A percentile compares a stretch with the other conserved stretches of the same genome.
Conservation (phyloP, 2,797 vertebrate species). For the Linurgus olivaceus region DNA sequence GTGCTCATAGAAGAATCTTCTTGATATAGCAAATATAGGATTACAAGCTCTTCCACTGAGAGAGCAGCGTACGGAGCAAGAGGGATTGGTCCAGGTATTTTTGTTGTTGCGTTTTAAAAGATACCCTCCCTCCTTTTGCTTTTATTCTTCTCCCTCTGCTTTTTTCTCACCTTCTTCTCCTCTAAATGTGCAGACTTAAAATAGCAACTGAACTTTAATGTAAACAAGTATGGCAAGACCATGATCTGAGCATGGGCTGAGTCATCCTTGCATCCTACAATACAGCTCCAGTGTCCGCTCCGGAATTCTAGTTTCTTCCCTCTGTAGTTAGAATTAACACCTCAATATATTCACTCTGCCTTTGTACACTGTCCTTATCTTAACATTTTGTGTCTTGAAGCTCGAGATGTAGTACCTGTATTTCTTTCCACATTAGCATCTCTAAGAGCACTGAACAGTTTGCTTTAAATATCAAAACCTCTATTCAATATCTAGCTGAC, state of each 20-base stretch:
- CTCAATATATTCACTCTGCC: neutral
- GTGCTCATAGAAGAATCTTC: conserved; percentile 59
- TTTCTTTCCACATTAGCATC: neutral
- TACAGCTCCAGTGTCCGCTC: neutral
- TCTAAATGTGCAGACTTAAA: neutral
- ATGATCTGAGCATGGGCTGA: conserved; percentile 65
- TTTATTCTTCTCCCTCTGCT: neutral
- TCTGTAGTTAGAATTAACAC: neutral
- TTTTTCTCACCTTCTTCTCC: neutral
- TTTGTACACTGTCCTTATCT: neutral
- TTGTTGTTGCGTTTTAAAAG: neutral
- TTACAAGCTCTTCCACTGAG: conserved; percentile 26
- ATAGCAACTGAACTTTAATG: conserved; percentile 58
- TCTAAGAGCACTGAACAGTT: neutral
- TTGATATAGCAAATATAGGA: conserved; percentile 49
- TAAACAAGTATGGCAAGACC: conserved; percentile 28
- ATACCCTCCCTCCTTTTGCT: neutral
- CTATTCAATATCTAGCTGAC: neutral
- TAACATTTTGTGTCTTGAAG: neutral
- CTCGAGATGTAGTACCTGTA: neutral
- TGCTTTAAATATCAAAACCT: neutral
- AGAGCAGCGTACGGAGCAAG: neutral
- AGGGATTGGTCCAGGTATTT: conserved; percentile 40
- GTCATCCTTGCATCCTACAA: conserved; percentile 68
- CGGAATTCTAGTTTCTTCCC: neutral